phyloP scores from a whole-genome alignment of 2,888 invertebrate species.

The Lutraria lutraria region DNA sequence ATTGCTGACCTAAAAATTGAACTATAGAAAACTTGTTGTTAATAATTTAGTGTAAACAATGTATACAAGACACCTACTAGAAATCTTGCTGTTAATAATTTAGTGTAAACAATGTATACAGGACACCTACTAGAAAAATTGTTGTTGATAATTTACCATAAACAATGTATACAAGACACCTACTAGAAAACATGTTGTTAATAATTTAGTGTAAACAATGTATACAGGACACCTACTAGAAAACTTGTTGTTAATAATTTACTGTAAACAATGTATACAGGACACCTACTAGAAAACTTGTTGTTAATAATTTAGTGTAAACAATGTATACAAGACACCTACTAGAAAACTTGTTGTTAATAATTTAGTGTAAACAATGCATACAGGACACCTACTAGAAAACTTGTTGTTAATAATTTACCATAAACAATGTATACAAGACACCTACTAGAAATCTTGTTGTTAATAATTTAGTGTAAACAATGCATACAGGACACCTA shows the following conservation, averaged over 20 bases:
- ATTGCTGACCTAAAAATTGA: too few species aligned
- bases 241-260: not conserved
- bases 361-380: not conserved
- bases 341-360: not conserved
- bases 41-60: not conserved
- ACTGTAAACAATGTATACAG: not conserved
- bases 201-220: not conserved
- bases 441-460: not conserved
- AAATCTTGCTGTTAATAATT: not conserved
- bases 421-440: not conserved
- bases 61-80: not conserved
- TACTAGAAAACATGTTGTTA: not conserved
- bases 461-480: not conserved
- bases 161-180: not conserved
- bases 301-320: not conserved
- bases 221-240: not conserved
- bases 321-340: not conserved
- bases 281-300: not conserved
- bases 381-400: not conserved
- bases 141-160: not conserved
- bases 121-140: not conserved
- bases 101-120: not conserved
- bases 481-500: not conserved
- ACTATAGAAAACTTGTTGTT: not conserved
- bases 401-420: not conserved